A percentile compares a stretch with the other conserved stretches of the same genome.
Conservation (phyloP, 2,113 vertebrate genomes). For the Takifugu flavidus region DNA sequence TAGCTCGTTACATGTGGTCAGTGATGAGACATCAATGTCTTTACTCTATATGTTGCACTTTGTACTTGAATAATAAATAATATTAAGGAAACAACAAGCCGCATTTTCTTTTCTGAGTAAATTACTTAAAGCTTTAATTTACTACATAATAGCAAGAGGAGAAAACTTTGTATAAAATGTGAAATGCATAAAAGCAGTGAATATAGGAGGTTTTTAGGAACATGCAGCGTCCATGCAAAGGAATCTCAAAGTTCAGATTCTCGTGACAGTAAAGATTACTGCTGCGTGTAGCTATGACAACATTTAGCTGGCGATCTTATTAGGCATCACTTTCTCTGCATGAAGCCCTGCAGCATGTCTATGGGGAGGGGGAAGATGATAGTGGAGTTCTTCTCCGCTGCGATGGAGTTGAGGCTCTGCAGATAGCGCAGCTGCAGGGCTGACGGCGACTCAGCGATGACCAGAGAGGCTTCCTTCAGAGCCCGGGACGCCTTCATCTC, state of each 20-base stretch:
- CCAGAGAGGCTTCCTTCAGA: slow-evolving; percentile 82
- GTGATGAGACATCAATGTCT: slow-evolving; percentile 52
- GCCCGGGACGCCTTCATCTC: slow-evolving; percentile 84
- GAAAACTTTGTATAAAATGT: not conserved
- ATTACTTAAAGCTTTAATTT: not conserved
- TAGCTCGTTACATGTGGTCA: slow-evolving; percentile 51
- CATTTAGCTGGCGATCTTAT: not conserved
- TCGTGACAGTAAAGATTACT: not conserved
- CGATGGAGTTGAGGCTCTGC: slow-evolving; percentile 79
- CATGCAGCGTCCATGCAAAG: not conserved
- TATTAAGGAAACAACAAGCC: slow-evolving; percentile 27
- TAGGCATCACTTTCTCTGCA: slow-evolving; percentile 40
- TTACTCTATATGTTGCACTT: slow-evolving; percentile 68
- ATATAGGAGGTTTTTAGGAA: not conserved
- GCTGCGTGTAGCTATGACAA: not conserved
- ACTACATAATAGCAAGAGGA: slow-evolving; percentile 2
- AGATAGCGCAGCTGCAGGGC: slow-evolving; percentile 84
- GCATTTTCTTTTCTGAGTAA: not conserved
- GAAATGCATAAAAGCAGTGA: not conserved
- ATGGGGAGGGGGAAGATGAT: slow-evolving; percentile 87
- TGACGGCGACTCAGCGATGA: slow-evolving; percentile 77
- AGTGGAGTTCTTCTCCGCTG: slow-evolving; percentile 86
- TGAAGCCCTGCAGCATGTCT: slow-evolving; percentile 74
- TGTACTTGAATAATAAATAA: slow-evolving; percentile 70
- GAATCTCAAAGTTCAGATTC: not conserved